phyloP scores from a whole-genome alignment of 2,888 invertebrate genomes.

The Torymus texanus region DNA sequence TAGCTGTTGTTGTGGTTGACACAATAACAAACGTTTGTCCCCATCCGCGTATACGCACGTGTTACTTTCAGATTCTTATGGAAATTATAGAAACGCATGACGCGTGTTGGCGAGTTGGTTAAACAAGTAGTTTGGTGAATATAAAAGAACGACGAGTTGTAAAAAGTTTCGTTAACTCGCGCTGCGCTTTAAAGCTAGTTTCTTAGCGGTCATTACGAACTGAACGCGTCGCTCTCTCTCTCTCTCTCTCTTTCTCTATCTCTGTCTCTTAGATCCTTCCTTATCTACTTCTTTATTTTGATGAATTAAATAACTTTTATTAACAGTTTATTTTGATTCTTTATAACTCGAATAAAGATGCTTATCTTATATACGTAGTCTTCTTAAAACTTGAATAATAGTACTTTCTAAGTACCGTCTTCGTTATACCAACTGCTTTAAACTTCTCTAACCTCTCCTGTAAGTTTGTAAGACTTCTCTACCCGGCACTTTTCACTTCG shows the following conservation, averaged over 20 bases:
- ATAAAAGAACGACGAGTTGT: too few relatives aligned
- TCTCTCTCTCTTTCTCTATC: neutral
- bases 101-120: too few relatives aligned
- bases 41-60: too few relatives aligned
- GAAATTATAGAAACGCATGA: too few relatives aligned
- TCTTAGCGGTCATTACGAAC: too few relatives aligned
- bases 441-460: neutral
- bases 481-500: conserved; percentile 3
- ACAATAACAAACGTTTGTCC: too few relatives aligned
- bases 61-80: too few relatives aligned
- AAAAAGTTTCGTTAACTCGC: too few relatives aligned
- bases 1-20: too few relatives aligned
- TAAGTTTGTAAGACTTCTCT: neutral
- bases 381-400: neutral
- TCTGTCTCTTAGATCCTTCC: neutral
- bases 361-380: neutral
- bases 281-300: neutral
- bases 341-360: conserved; percentile 2
- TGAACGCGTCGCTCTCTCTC: too few relatives aligned
- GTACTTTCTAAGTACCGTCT: conserved; percentile 3
- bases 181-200: too few relatives aligned
- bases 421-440: neutral
- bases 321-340: neutral
- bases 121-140: too few relatives aligned
- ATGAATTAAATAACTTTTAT: neutral